Evolutionary conservation across 2,888 invertebrate genomes (phyloP).

Genomic region (Lasioglossum calceatum): DNA sequence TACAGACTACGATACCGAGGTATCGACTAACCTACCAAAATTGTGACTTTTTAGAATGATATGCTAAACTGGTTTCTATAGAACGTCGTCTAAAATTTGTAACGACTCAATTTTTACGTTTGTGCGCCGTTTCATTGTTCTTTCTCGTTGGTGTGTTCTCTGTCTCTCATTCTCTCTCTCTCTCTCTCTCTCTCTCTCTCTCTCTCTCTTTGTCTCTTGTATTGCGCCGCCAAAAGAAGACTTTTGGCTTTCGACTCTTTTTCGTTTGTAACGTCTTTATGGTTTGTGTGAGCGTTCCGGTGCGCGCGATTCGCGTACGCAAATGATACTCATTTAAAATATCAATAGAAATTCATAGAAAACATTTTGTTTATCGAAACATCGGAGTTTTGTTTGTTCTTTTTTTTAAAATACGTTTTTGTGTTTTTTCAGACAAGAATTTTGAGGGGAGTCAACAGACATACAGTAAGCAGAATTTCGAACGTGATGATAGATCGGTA

Average conservation of each 20-base stretch:
- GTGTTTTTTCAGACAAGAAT: neutral
- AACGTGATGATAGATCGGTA: neutral
- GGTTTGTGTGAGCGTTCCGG: constrained; percentile 39
- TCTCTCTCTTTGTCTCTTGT: neutral
- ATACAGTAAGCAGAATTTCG: neutral
- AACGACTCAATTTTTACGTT: constrained; percentile 53
- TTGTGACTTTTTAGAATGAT: constrained; percentile 52
- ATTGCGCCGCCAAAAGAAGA: constrained; percentile 11
- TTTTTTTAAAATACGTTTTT: neutral
- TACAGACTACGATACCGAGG: constrained; percentile 39
- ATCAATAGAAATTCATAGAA: constrained; percentile 4
- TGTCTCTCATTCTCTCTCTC: constrained; percentile 26
- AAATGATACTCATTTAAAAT: constrained; percentile 55
- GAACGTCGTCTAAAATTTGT: constrained; percentile 43
- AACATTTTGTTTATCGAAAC: neutral
- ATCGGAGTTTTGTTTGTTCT: neutral
- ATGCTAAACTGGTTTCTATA: constrained; percentile 49
- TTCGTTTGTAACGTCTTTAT: constrained; percentile 11
- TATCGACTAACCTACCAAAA: constrained; percentile 58
- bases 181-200: neutral
- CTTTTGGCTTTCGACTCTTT: neutral
- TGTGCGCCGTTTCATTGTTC: constrained; percentile 65
- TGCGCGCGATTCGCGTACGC: constrained; percentile 47
- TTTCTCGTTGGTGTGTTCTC: constrained; percentile 8
- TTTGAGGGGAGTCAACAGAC: neutral